A percentile compares a stretch with the other conserved stretches of the same genome.
phyloP scores from a whole-genome alignment of 2,797 vertebrate genomes.

The Acestrorhynchus altus region DNA sequence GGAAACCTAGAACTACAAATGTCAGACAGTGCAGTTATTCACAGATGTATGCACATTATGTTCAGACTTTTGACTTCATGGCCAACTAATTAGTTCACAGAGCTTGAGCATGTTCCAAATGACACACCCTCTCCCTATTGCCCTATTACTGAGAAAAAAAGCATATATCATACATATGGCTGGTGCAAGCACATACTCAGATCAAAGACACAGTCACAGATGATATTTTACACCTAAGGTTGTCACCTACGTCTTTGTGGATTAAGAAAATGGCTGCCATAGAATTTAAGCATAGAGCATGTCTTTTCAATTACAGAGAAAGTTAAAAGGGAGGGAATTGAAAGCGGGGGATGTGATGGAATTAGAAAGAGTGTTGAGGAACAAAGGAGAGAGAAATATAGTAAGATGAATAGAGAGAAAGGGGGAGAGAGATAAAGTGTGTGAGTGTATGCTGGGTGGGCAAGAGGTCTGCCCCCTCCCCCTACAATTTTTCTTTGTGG shows the following conservation, averaged over 20 bases:
- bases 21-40: too few relatives aligned
- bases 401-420: background rate
- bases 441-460: background rate
- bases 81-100: too few relatives aligned
- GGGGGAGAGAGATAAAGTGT: background rate
- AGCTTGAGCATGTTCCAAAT: too few relatives aligned
- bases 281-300: background rate
- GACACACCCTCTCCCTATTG: too few relatives aligned
- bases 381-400: background rate
- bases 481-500: background rate
- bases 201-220: slow-evolving; percentile 13
- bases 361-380: background rate
- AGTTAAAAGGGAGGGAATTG: slow-evolving; percentile 7
- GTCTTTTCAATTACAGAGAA: slow-evolving; percentile 23
- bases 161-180: too few relatives aligned
- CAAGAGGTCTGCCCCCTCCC: too few relatives aligned
- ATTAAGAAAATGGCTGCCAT: slow-evolving; percentile 3
- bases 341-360: background rate
- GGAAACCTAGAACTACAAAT: too few relatives aligned
- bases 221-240: slow-evolving; percentile 2
- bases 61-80: too few relatives aligned
- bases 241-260: background rate
- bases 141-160: too few relatives aligned
- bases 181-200: background rate
- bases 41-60: too few relatives aligned